Percentiles rank a stretch among this genome's conserved stretches.
phyloP scores from a whole-genome alignment of 1,140 invertebrate genomes.

The Gonatopus flavifemur region DNA sequence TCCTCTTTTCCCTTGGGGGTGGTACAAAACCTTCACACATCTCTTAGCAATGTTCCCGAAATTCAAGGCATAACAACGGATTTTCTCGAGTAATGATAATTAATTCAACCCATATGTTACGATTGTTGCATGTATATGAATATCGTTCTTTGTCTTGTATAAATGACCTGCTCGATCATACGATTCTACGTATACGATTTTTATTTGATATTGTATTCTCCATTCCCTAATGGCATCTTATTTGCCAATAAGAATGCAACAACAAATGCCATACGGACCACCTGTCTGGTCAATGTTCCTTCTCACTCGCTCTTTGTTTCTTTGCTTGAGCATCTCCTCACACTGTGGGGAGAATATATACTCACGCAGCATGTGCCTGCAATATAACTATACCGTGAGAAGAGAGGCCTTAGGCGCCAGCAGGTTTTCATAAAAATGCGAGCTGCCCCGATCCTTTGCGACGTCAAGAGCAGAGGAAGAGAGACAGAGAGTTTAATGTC shows the following conservation, averaged over 20 bases:
- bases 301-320: constrained; percentile 3
- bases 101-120: too few species aligned
- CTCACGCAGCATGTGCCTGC: constrained; percentile 21
- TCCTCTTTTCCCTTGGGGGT: too few species aligned
- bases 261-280: constrained; percentile 25
- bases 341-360: constrained; percentile 20
- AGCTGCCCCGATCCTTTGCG: constrained; percentile 28
- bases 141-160: too few species aligned
- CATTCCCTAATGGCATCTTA: neutral
- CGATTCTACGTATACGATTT: too few species aligned
- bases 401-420: constrained; percentile 40
- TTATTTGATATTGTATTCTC: too few species aligned
- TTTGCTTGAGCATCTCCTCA: constrained; percentile 13
- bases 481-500: constrained; percentile 42
- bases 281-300: constrained; percentile 24
- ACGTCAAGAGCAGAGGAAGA: too few species aligned
- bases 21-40: too few species aligned
- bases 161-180: too few species aligned
- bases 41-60: too few species aligned
- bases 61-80: too few species aligned
- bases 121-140: too few species aligned
- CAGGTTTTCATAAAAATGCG: constrained; percentile 45
- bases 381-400: constrained; percentile 16
- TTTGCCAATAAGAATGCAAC: constrained; percentile 23
- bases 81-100: too few species aligned